phyloP scores from a whole-genome alignment of 92 coral and sea anemone genomes.

The Muricea muricata region DNA sequence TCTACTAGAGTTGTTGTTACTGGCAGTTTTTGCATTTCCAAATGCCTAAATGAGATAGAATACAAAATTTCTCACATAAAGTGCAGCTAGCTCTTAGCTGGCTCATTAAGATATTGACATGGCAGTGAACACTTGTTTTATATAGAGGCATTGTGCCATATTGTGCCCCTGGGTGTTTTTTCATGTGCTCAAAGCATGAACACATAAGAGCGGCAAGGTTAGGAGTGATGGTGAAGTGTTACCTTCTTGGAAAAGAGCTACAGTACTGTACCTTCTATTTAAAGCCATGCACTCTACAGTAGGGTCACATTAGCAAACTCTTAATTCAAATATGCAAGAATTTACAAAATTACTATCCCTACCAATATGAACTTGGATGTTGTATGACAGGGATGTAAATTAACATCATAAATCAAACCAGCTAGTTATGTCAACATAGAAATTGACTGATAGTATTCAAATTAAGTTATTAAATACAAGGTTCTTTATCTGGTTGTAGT shows the following conservation, averaged over 20 bases:
- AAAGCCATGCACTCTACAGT: too few species aligned
- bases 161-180: too few species aligned
- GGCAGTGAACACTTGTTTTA: not conserved
- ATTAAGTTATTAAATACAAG: not conserved
- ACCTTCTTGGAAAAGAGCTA: too few species aligned
- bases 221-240: too few species aligned
- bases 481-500: not conserved
- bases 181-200: too few species aligned
- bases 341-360: not conserved
- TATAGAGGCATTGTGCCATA: too few species aligned
- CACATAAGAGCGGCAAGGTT: too few species aligned
- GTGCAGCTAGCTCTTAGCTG: too few species aligned
- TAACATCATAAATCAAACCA: not conserved
- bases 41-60: conserved; percentile 72
- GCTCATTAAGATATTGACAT: too few species aligned
- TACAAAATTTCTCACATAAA: not conserved
- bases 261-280: too few species aligned
- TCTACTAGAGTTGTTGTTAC: conserved; percentile 95
- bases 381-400: not conserved
- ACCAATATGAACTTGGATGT: too few species aligned
- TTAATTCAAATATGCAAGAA: not conserved
- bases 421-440: not conserved
- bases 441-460: conserved; percentile 1
- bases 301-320: not conserved
- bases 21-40: conserved; percentile 99